A percentile compares a stretch with the other conserved stretches of the same genome.
Evolutionary conservation across 2,888 invertebrate genomes (phyloP).

Genomic region (Magallana nippona): DNA sequence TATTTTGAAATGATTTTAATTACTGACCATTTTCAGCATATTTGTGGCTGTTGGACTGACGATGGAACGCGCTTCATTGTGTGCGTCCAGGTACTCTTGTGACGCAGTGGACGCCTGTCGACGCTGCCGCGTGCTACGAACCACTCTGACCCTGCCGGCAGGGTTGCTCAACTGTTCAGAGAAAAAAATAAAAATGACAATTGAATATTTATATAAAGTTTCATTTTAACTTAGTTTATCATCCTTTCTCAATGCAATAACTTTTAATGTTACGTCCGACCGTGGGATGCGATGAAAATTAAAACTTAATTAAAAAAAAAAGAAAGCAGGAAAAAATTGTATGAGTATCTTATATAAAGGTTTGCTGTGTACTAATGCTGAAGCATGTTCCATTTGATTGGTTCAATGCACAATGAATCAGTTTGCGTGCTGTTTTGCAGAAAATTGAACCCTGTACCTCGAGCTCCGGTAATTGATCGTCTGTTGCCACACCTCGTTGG

Average conservation of each 20-base stretch:
- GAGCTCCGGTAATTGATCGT: neutral
- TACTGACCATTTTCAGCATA: slow-evolving; percentile 32
- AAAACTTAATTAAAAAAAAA: no score
- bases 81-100: slow-evolving; percentile 11
- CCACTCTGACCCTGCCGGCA: slow-evolving; percentile 21
- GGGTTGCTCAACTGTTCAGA: neutral
- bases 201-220: neutral
- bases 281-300: no score
- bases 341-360: no score
- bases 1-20: neutral
- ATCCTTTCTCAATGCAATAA: no score
- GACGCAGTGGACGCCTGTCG: neutral
- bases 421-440: neutral
- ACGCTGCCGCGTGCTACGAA: neutral
- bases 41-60: slow-evolving; percentile 18
- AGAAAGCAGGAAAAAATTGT: no score
- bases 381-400: neutral
- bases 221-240: neutral
- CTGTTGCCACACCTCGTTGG: slow-evolving; percentile 4
- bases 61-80: slow-evolving; percentile 14
- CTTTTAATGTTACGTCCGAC: no score
- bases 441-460: neutral
- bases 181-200: neutral
- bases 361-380: neutral
- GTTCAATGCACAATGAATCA: neutral